Evolutionary conservation across 2,113 vertebrate species (phyloP).

Genomic region (Equus przewalskii): DNA sequence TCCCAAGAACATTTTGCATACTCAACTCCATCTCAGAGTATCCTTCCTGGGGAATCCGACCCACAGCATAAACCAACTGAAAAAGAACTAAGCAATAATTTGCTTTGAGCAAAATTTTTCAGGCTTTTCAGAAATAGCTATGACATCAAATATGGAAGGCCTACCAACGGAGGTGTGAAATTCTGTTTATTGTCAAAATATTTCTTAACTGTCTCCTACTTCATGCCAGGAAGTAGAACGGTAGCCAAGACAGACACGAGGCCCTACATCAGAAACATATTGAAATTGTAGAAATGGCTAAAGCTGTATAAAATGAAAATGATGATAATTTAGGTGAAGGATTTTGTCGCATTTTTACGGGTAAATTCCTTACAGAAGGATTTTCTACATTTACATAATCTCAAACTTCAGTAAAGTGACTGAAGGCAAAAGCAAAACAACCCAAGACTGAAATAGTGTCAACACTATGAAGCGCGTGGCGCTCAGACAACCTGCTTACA

Average conservation of each 20-base stretch:
- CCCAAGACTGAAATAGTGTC: not conserved
- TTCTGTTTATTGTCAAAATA: not conserved
- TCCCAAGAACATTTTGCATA: not conserved
- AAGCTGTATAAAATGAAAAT: not conserved
- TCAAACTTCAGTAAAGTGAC: not conserved
- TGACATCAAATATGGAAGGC: not conserved
- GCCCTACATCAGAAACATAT: not conserved
- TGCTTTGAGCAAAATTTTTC: not conserved
- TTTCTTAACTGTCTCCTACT: not conserved
- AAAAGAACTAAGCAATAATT: not conserved
- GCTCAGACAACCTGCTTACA: not conserved
- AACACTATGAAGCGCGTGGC: not conserved
- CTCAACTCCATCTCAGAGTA: not conserved
- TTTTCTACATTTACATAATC: not conserved
- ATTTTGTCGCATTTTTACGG: not conserved
- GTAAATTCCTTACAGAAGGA: not conserved
- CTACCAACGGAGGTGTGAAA: not conserved
- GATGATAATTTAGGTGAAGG: not conserved
- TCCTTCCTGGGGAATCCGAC: not conserved
- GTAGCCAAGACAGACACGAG: not conserved
- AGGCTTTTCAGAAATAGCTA: not conserved
- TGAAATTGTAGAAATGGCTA: not conserved
- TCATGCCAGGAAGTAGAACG: not conserved
- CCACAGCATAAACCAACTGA: not conserved
- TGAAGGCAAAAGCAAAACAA: not conserved